A percentile compares a stretch with the other conserved stretches of the same genome.
Conservation (phyloP, 30 jellyfish, hydroid and myxozoan genomes). For the Turritopsis dohrnii region DNA sequence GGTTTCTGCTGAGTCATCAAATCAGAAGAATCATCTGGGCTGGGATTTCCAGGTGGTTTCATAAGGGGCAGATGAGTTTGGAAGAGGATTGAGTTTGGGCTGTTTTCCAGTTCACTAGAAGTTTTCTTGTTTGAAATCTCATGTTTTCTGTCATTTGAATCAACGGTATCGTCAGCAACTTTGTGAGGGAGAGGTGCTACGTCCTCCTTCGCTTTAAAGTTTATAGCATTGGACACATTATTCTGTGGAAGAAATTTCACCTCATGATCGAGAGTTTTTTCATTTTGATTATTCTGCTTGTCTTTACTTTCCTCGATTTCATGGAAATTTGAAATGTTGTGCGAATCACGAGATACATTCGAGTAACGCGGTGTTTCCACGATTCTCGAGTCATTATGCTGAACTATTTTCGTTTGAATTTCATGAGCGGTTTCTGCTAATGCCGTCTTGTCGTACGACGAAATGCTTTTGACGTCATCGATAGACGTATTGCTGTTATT, state of each 20-base stretch:
- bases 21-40: constrained; percentile 8
- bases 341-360: neutral
- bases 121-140: neutral
- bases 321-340: neutral
- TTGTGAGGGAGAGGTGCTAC: neutral
- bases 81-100: neutral
- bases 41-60: constrained; percentile 10
- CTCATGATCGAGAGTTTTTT: neutral
- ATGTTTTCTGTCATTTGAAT: constrained; percentile 4
- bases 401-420: neutral
- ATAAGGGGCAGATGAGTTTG: neutral
- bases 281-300: neutral
- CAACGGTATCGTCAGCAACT: constrained; percentile 6
- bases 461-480: neutral
- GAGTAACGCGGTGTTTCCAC: neutral
- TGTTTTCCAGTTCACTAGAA: neutral
- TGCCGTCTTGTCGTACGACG: neutral
- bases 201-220: neutral
- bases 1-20: constrained; percentile 8
- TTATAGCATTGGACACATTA: neutral
- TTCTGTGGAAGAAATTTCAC: constrained; percentile 6
- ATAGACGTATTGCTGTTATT: neutral
- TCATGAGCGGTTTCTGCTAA: neutral
- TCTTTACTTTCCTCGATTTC: neutral
- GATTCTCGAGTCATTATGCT: neutral